Evolutionary conservation across 2,113 vertebrate species (phyloP).

Genomic region (Cromileptes altivelis): DNA sequence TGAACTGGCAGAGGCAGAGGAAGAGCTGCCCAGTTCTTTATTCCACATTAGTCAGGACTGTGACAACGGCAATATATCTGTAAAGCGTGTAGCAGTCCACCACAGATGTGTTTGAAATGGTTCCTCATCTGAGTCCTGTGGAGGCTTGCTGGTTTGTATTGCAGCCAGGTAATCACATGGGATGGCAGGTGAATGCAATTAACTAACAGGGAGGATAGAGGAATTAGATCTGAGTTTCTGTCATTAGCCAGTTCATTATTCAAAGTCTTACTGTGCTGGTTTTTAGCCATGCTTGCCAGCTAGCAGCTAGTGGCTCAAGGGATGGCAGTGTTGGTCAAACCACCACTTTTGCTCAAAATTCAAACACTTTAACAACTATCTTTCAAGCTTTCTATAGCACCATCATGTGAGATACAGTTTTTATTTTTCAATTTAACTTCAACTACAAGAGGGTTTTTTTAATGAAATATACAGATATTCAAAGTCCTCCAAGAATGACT

Average conservation of each 20-base stretch:
- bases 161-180: conserved; percentile 31
- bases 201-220: conserved; percentile 40
- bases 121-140: conserved; percentile 21
- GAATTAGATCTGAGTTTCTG: conserved; percentile 18
- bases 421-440: no score
- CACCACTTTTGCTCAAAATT: no score
- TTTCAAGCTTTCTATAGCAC: no score
- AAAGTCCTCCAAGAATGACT: no score
- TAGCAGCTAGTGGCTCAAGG: not conserved
- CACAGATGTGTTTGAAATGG: conserved; percentile 37
- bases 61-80: conserved; percentile 54
- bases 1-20: conserved; percentile 51
- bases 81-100: conserved; percentile 18
- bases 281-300: not conserved
- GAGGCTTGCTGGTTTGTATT: conserved; percentile 45
- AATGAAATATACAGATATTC: no score
- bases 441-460: no score
- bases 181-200: conserved; percentile 58
- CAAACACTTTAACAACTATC: no score
- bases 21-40: conserved; percentile 47
- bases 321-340: not conserved
- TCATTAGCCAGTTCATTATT: conserved; percentile 13
- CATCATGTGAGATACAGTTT: no score
- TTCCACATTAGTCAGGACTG: conserved; percentile 64
- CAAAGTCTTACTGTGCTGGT: not conserved